Base-by-base conservation (phyloP, 2,113 vertebrate genomes). In the Quiscalus mexicanus region DNA sequence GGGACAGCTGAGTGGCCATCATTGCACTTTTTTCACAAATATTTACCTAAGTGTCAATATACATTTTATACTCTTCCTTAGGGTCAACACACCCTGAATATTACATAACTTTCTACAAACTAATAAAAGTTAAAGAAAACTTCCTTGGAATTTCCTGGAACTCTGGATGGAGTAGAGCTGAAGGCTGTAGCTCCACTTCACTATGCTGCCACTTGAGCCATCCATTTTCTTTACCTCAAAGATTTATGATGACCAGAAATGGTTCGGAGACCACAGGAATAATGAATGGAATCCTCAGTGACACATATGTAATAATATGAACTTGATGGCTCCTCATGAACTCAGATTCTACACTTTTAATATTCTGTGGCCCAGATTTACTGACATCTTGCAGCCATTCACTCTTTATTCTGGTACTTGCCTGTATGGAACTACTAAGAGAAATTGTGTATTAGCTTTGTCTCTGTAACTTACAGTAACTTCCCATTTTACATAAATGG, bases 301-400 rank as follows among this genome's bases (percentile, higher is more conserved):
- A 93, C 22, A 41, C n/a, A 37, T n/a, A 80, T 19, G 63, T 31
- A 84, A 71, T 60, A 45, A 84, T 17, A 67, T 12, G 52, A 84
- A 90, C 62, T 68, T 13, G 49, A 60, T 11, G 2, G 50, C 52
- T 81, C 68, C 56, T 86, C 84, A 79, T 79, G 87, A 81, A 73
- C 27, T 70, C 60, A 80, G 60, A 92, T 74, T 70, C 31, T 45
- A 42, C 59, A 86, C 7, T 90, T 93, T 86, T 67, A 67, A 81
- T 86, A 86, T 39, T 86, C 68, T 78, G 35, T 2, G 2, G 45
- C 39, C 64, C 89, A 86, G 82, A 74, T 77, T 86, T 84, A 86
- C 64, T 55, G 83, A 81, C 80, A 93, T 90, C 82, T 88, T 90
- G 93, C 75, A 93, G 35, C 45, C 93, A 93, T 78, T 67, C 86